These are phyloP conservation scores for Oscheius myriophilus DNA, from an alignment of 2,888 invertebrate species.

Conservation along the genomic window DNA sequence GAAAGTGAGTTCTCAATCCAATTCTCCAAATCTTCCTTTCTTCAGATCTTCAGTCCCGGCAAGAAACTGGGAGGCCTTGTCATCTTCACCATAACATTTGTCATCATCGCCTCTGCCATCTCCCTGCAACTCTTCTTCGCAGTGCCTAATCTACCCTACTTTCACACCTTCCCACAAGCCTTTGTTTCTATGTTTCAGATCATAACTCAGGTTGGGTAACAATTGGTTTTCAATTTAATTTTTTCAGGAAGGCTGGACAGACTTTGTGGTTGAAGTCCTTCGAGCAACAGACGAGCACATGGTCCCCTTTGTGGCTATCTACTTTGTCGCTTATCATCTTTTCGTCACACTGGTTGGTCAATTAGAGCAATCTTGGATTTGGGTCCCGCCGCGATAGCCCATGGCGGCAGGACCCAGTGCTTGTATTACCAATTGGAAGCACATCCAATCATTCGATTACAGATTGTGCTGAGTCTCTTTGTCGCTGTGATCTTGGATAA, in stretches of 20 bases:
- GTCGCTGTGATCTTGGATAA: conserved; percentile 99
- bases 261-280: conserved; percentile 98
- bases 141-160: conserved; percentile 90
- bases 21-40: conserved; percentile 72
- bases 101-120: conserved; percentile 97
- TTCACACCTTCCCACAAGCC: conserved; percentile 98
- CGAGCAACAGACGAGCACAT: conserved; percentile 62
- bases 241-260: conserved; percentile 92
- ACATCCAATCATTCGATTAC: conserved; percentile 12
- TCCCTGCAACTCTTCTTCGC: conserved; percentile 99
- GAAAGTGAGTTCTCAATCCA: conserved; percentile 72
- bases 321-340: conserved; percentile 97
- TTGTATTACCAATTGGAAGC: too few relatives aligned
- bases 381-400: neutral
- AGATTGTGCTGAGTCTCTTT: conserved; percentile 96
- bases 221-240: too few relatives aligned
- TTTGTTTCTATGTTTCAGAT: conserved; percentile 99
- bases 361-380: too few relatives aligned
- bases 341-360: conserved; percentile 86
- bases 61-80: conserved; percentile 97
- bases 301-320: conserved; percentile 83
- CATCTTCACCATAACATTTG: conserved; percentile 97
- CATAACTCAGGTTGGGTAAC: conserved; percentile 80
- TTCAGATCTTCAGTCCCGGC: conserved; percentile 80
- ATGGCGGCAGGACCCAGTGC: too few relatives aligned